Evolutionary conservation across 2,797 vertebrate genomes (phyloP), one percentile per base, ranked within the genome.

Genomic region (Cheirogaleus major): DNA sequence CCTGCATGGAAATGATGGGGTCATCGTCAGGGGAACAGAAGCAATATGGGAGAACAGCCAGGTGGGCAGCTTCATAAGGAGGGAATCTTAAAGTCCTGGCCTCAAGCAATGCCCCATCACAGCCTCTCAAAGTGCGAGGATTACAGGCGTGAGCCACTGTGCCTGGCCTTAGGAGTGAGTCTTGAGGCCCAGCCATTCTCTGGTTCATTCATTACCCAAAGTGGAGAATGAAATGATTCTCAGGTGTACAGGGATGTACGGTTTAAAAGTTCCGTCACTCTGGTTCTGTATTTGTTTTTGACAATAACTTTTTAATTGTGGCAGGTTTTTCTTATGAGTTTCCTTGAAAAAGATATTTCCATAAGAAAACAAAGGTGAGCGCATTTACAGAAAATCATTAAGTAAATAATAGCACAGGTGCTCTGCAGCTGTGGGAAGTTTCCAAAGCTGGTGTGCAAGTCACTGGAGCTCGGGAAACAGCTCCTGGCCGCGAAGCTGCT

Each of bases 291-390:
- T 35, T 96, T 35, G 65, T 78, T 81, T 93, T 63, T 57, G 27
- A 83, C 3, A 94, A 43, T 75, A 87, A 72, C 41, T 69, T 83
- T 86, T 95, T 22, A 52, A 96, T 52, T 89, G 67, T 45, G 43
- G 3, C 25, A 65, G 38, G 7, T 67, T 95, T 95, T 80, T 91
- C 72, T 87, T 50, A 50, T 5, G 35, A 73, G 27, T 43, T 90
- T 73, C 32, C 82, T 76, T 96, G 30, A 82, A 92, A 94, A 88
- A 90, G 15, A 14, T 27, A 75, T 41, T 89, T 90, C 25, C 25
- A 10, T 76, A 70, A 83, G 35, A 79, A 85, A 50, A 27, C 52
- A 73, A 80, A 41, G 22, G 2, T 85, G 61, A 83, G 14, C 23
- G 3, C n/a, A 83, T 80, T 73, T 87, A 63, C 17, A 22, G 57